Conservation (phyloP, 2,797 vertebrate genomes). For the Cetoscarus ocellatus region DNA sequence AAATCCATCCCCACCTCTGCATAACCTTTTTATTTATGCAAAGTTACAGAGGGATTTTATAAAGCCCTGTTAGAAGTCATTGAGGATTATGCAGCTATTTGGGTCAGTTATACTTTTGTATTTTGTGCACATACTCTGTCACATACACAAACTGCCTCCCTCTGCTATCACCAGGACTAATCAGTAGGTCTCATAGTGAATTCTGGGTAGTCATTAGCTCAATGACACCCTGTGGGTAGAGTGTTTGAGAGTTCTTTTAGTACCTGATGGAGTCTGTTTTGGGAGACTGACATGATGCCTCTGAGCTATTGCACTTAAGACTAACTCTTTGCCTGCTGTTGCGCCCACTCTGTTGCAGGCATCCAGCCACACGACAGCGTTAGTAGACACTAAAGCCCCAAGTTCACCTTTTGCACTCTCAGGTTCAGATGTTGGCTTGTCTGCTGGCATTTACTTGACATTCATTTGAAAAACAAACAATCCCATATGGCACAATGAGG, state of each 20-base stretch:
- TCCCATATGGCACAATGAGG: slow-evolving; percentile 66
- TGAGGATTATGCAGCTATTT: slow-evolving; percentile 31
- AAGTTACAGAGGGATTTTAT: slow-evolving; percentile 48
- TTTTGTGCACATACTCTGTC: not conserved
- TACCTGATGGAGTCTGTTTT: slow-evolving; percentile 19
- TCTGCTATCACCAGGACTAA: not conserved
- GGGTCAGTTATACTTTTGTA: slow-evolving; percentile 24
- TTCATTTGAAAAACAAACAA: slow-evolving; percentile 46
- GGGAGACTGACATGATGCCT: slow-evolving; percentile 34
- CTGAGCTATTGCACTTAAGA: slow-evolving; percentile 47
- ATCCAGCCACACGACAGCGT: slow-evolving; percentile 57
- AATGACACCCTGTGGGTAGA: slow-evolving; percentile 42
- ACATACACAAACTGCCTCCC: slow-evolving; percentile 1
- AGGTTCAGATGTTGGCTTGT: slow-evolving; percentile 49
- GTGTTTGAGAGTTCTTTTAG: slow-evolving; percentile 22
- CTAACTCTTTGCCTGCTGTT: slow-evolving; percentile 25
- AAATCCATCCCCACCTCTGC: slow-evolving; percentile 44
- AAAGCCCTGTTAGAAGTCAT: slow-evolving; percentile 34
- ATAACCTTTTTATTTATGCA: slow-evolving; percentile 26
- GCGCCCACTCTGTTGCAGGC: slow-evolving; percentile 33
- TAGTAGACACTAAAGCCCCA: slow-evolving; percentile 27
- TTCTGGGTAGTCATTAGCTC: slow-evolving; percentile 64
- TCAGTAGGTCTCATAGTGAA: slow-evolving; percentile 8
- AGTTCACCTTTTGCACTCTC: slow-evolving; percentile 58
- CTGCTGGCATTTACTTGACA: slow-evolving; percentile 19